Evolutionary conservation across 2,888 invertebrate genomes (phyloP), one percentile per base, ranked within the genome.

Genomic region (Desoria tigrina): DNA sequence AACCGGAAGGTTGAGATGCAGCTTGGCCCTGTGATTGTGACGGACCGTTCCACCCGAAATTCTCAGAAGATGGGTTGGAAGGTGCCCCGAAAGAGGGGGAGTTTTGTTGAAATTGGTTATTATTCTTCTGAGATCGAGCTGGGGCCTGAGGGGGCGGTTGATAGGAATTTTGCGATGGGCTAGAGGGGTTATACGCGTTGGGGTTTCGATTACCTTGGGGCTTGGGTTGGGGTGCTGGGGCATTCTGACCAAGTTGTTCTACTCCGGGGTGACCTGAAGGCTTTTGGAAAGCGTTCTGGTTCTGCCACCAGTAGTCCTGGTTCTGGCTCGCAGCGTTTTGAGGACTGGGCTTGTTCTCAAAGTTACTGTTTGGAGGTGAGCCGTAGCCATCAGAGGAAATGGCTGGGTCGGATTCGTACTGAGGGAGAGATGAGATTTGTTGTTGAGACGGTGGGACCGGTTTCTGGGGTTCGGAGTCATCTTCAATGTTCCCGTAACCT

Each of bases 221-320:
- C 39, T 54, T 51, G 6, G 23, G 61, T 49, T 63, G 61, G 23
- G 62, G 39, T 21, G 45, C 57, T 26, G 62, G 50, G 26, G 45
- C 57, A 7, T 51, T 14, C 21, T 61, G 58, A 16, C 57, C 66
- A 60, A 62, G 58, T 45, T 37, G 58, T 45, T 69, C 68, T 7
- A 76, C 69, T 42, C 75, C 75, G n/a, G 75, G 75, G 63, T 76
- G 75, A 57, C 73, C 72, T 7, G 72, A 56, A 26, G 75, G 75
- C 55, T 65, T 71, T 50, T 71, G 74, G 59, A 76, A 76, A 16
- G 74, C 69, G 61, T 71, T 73, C 28, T 72, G 60, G 14, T 54
- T 65, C 53, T 63, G 39, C 72, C 71, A 72, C 74, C 74, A 76
- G 50, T 65, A 64, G 68, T 74, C 71, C 42, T 64, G 65, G 51